phyloP scores from a whole-genome alignment of 2,113 vertebrate genomes.

The Nothobranchius kuhntae region DNA sequence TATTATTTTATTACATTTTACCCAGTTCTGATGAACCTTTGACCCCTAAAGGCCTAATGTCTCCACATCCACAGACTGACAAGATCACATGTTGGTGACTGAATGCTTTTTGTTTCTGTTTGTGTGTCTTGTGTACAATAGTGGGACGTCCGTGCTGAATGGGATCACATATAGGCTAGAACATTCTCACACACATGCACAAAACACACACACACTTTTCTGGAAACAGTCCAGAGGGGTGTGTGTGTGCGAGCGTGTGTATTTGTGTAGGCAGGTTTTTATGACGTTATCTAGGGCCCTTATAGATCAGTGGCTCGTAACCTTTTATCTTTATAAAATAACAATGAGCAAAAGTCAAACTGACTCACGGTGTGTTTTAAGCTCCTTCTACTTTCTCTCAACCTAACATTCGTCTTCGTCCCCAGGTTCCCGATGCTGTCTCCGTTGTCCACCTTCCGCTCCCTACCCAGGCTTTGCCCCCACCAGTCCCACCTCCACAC shows the following conservation, averaged over 20 bases:
- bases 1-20: too few species aligned
- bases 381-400: too few species aligned
- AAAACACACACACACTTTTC: conserved; percentile 8
- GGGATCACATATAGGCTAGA: conserved; percentile 42
- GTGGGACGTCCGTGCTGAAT: conserved; percentile 11
- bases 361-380: too few species aligned
- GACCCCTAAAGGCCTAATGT: too few species aligned
- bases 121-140: conserved; percentile 2
- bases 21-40: too few species aligned
- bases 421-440: conserved; percentile 73
- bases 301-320: background rate
- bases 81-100: background rate
- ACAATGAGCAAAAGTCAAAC: too few species aligned
- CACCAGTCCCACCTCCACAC: conserved; percentile 95
- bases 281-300: conserved; percentile 23
- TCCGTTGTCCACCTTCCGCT: conserved; percentile 75
- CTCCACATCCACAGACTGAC: background rate
- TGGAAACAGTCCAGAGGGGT: conserved; percentile 39
- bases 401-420: too few species aligned
- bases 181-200: conserved; percentile 34
- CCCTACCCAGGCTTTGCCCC: conserved; percentile 79
- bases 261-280: background rate
- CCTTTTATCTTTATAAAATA: too few species aligned
- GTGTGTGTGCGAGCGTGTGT: conserved; percentile 1
- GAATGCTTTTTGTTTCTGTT: background rate